Percentiles rank a stretch among this genome's conserved stretches.
These are phyloP conservation scores for Pantelozetes paolii DNA, from an alignment of 2,888 invertebrate species.

Conservation along the genomic window DNA sequence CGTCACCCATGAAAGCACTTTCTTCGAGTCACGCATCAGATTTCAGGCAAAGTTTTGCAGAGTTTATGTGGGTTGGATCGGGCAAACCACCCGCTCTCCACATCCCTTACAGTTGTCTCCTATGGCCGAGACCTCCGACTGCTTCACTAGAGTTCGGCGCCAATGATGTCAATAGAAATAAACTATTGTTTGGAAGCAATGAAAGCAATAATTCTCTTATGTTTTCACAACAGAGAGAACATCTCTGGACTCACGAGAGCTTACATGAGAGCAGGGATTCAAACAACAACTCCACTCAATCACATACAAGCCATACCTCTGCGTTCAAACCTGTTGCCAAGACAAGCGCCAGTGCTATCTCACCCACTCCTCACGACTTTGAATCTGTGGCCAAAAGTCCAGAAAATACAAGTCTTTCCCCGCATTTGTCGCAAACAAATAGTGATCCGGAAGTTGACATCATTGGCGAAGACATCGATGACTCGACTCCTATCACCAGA, in stretches of 20 bases:
- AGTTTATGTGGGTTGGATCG: slow-evolving; percentile 48
- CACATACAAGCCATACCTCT: slow-evolving; percentile 19
- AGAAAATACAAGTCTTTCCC: slow-evolving; percentile 21
- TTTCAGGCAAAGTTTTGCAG: slow-evolving; percentile 46
- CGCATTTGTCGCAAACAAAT: slow-evolving; percentile 19
- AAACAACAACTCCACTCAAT: slow-evolving; percentile 6
- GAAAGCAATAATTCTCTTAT: slow-evolving; percentile 17
- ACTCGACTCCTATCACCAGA: neutral
- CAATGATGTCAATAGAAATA: slow-evolving; percentile 8
- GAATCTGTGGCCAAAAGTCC: slow-evolving; percentile 20
- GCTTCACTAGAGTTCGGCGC: slow-evolving; percentile 37
- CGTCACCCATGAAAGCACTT: slow-evolving; percentile 16
- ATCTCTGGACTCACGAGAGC: slow-evolving; percentile 24
- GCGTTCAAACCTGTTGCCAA: slow-evolving; percentile 34
- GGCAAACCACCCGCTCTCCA: slow-evolving; percentile 45
- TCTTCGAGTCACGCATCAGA: slow-evolving; percentile 22
- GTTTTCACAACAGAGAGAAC: slow-evolving; percentile 25
- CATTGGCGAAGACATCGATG: slow-evolving; percentile 19
- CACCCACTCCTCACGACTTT: neutral
- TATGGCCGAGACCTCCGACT: slow-evolving; percentile 46
- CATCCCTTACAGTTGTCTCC: slow-evolving; percentile 47
- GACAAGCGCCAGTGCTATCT: neutral
- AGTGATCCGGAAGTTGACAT: slow-evolving; percentile 36
- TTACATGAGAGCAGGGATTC: slow-evolving; percentile 25
- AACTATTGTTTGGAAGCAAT: slow-evolving; percentile 11